These are phyloP conservation scores for Suillia variegata DNA, from an alignment of 2,888 invertebrate genomes.

Conservation along the genomic window DNA sequence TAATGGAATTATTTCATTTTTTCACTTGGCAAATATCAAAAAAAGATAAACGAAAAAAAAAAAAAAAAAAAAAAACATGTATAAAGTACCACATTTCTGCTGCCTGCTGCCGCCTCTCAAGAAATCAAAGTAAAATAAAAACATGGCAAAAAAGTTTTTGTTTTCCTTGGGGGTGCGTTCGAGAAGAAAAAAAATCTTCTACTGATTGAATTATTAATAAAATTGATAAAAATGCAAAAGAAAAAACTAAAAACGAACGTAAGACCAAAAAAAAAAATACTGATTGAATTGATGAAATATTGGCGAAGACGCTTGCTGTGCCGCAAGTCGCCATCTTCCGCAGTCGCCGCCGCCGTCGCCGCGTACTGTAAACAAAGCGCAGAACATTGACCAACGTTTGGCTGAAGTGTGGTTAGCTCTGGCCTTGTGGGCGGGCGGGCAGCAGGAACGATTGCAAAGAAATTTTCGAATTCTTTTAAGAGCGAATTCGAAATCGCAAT, in stretches of 20 bases:
- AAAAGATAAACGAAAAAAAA: too few relatives aligned
- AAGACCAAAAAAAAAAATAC: not conserved
- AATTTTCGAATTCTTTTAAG: not conserved
- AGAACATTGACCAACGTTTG: not conserved
- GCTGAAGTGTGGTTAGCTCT: not conserved
- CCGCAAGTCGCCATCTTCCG: not conserved
- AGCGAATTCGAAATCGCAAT: not conserved
- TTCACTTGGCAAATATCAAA: constrained; percentile 23
- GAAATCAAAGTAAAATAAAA: constrained; percentile 33
- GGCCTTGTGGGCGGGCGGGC: not conserved
- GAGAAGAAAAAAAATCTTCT: not conserved
- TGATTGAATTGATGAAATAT: constrained; percentile 3
- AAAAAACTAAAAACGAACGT: constrained; percentile 22
- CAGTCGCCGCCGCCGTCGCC: too few relatives aligned
- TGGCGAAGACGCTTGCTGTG: not conserved
- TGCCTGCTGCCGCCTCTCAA: constrained; percentile 17
- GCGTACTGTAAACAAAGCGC: not conserved
- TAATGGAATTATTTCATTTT: constrained; percentile 57
- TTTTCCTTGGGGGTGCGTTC: constrained; percentile 43
- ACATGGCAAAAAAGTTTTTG: constrained; percentile 42
- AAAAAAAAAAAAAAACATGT: too few relatives aligned
- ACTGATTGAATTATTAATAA: constrained; percentile 58
- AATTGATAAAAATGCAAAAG: constrained; percentile 51
- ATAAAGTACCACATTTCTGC: constrained; percentile 15
- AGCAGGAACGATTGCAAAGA: not conserved